Percentiles rank a stretch among this genome's conserved stretches.
Conservation (phyloP, 1,140 invertebrate species). For the Aphelenchoides fujianensis region DNA sequence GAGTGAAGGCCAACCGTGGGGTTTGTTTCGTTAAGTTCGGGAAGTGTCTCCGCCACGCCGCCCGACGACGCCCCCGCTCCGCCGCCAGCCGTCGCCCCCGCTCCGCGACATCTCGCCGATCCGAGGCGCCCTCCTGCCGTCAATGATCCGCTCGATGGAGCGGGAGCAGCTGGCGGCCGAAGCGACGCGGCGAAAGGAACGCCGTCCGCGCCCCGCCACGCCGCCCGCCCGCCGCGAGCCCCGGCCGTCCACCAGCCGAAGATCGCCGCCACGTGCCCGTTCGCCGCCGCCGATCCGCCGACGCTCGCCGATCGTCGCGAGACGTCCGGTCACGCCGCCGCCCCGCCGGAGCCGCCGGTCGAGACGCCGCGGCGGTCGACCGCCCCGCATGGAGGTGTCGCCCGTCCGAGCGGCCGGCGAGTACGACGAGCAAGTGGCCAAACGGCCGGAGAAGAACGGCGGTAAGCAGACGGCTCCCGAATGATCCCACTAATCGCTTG, state of each 20-base stretch:
- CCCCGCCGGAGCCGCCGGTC: neutral
- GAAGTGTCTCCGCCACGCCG: neutral
- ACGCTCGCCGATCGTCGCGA: neutral
- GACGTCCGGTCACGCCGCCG: neutral
- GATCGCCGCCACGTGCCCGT: neutral
- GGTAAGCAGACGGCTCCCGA: too few relatives aligned
- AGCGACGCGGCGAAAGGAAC: neutral
- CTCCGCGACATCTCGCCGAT: constrained; percentile 13
- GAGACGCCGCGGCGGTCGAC: neutral
- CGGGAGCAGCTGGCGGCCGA: neutral
- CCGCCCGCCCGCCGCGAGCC: neutral
- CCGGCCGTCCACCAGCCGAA: neutral
- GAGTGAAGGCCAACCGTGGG: neutral
- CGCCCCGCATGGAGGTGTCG: neutral
- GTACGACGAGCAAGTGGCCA: neutral
- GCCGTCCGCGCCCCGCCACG: neutral
- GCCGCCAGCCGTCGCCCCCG: too few relatives aligned
- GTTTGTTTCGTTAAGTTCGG: neutral
- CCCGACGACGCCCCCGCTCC: neutral
- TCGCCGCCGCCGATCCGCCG: neutral
- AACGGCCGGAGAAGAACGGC: neutral
- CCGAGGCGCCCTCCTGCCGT: constrained; percentile 17
- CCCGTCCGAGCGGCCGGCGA: neutral
- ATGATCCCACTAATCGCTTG: too few relatives aligned
- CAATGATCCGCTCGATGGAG: constrained; percentile 1